Base-by-base conservation (phyloP, 2,113 vertebrate genomes). In the Cynocephalus volans region DNA sequence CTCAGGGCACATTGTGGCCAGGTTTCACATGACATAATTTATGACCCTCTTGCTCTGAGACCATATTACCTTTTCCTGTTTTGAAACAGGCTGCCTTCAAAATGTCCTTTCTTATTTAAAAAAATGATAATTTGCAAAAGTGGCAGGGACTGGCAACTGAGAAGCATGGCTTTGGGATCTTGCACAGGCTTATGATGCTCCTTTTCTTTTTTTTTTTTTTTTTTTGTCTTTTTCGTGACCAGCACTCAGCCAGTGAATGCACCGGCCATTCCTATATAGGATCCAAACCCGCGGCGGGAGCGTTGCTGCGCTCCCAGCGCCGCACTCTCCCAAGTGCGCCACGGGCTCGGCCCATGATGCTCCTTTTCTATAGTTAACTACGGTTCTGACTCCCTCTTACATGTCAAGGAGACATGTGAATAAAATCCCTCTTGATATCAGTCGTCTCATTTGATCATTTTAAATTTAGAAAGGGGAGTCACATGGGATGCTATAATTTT, bases 361-460 rank as follows among this genome's bases (percentile, higher is more conserved):
- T 89, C 54, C 69, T 97, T 97, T 90, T 65, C 85, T 95, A 62
- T 50, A 7, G 48, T 92, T 86, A 92, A n/a, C 80, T n/a, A 62
- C 15, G 75, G 93, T 96, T 90, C 72, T 96, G 54, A 15, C 82
- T 91, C 75, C 41, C 89, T 97, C 97, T 86, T 85, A 95, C 13
- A 75, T 62, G n/a, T 87, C 79, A 97, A 97, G 97, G 89, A 97
- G 94, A 97, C n/a, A 23, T 76, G 85, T 3, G 85, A 95, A 75
- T 81, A 65, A 96, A 92, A 96, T 90, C 31, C 36, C 33, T 26
- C 26, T 82, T 95, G 41, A 88, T 75, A 62, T 93, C 67, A 13
- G 6, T 65, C 85, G 41, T 18, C 56, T 97, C 76, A 45, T 92
- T 1, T 92, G 93, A n/a, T 97, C 93, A 65, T 69, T 56, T 97